Evolutionary conservation across 1,140 invertebrate species (phyloP).

Genomic region (Drosophila sp.): DNA sequence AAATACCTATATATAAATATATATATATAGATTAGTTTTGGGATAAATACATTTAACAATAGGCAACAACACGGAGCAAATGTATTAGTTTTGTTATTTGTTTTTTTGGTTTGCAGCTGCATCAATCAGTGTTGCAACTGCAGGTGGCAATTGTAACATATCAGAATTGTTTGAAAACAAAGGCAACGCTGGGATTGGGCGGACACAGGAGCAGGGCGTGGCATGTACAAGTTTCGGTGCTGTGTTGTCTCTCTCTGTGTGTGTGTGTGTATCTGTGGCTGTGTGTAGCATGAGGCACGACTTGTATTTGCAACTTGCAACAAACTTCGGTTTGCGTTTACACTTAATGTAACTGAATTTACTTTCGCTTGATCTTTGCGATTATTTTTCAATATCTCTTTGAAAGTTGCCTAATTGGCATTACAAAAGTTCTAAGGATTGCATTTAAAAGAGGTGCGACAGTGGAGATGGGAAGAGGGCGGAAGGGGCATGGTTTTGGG

Average conservation of each 20-base stretch:
- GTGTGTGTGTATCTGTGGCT: slow-evolving; percentile 23
- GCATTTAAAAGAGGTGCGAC: neutral
- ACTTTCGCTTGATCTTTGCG: neutral
- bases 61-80: slow-evolving; percentile 80
- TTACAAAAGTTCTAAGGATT: slow-evolving; percentile 18
- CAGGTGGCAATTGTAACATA: slow-evolving; percentile 45
- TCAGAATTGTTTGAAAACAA: slow-evolving; percentile 8
- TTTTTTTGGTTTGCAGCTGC: slow-evolving; percentile 39
- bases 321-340: slow-evolving; percentile 21
- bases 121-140: slow-evolving; percentile 37
- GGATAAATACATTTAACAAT: slow-evolving; percentile 71
- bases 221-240: slow-evolving; percentile 30
- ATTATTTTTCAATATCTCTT: neutral
- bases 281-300: slow-evolving; percentile 53
- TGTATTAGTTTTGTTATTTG: slow-evolving; percentile 24
- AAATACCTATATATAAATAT: slow-evolving; percentile 16
- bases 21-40: slow-evolving; percentile 15
- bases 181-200: slow-evolving; percentile 1
- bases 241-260: slow-evolving; percentile 29
- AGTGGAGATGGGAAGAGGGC: neutral
- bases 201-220: slow-evolving; percentile 21
- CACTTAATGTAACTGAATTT: slow-evolving; percentile 51
- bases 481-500: neutral
- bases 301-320: slow-evolving; percentile 27
- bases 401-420: slow-evolving; percentile 17